Base-by-base conservation (phyloP, 2,797 vertebrate genomes). In the Mastacembelus armatus region DNA sequence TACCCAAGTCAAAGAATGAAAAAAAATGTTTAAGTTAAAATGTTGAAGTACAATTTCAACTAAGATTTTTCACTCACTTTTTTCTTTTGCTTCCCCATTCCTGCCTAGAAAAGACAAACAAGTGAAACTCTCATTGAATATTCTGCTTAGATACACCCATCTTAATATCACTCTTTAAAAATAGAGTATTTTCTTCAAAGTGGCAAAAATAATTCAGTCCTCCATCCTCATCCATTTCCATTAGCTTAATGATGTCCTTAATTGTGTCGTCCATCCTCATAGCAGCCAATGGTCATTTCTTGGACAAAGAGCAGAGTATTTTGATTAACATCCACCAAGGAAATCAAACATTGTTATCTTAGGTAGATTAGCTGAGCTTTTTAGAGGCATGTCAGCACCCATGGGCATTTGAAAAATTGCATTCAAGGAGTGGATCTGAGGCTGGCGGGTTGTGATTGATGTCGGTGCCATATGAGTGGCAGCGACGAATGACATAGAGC, bases 371-470 rank as follows among this genome's bases (percentile, higher is more conserved):
- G 80, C 78, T 51, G 49, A 80, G 82, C 77, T 68, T 85, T 89
- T 90, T 76, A 89, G 73, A 78, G 81, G 85, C 63, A 82, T 85
- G 86, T 89, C 88, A 84, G 67, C 19, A 77, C 78, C 85, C 89
- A 88, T 88, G 76, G 85, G 78, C 74, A 83, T 83, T 81, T 88
- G 86, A 90, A 85, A 86, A 92, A 92, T 89, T 80, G 84, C 73
- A 81, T 86, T 74, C 70, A 78, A 87, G 65, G 72, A 85, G 65
- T 24, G 61, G 82, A 78, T 81, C 59, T 61, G 67, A 71, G 35
- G 70, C 66, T 24, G 57, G 54, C 12, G 21, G 74, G 69, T 72
- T 59, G 85, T 91, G 90, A 94, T 92, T 88, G 91, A 93, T 93
- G 89, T 85, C 68, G 71, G 75, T 27, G 74, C 83, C 3, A 49